These are phyloP conservation scores for Ahaetulla prasina DNA, from an alignment of 2,113 vertebrate species.

Conservation along the genomic window DNA sequence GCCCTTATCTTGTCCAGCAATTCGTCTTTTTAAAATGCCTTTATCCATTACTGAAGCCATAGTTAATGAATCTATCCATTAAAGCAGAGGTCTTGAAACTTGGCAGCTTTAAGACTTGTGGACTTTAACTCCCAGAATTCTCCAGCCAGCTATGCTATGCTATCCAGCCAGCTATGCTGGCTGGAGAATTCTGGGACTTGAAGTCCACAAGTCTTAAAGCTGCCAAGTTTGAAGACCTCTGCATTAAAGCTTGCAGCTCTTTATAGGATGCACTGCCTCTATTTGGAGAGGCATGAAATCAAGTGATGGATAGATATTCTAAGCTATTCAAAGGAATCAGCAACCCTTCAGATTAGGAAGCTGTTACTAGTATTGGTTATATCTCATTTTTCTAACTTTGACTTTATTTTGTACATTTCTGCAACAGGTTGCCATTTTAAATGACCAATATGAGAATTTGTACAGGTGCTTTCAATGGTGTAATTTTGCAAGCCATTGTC, in stretches of 20 bases:
- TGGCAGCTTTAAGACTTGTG: no score
- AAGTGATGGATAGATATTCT: not conserved
- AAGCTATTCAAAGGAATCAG: not conserved
- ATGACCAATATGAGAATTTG: not conserved
- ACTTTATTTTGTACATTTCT: not conserved
- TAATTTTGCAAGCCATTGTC: not conserved
- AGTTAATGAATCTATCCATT: not conserved
- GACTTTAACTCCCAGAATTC: no score
- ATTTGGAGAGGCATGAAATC: not conserved
- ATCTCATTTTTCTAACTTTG: not conserved
- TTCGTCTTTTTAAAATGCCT: not conserved
- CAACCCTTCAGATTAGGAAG: not conserved
- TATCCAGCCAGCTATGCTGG: no score
- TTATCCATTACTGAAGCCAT: not conserved
- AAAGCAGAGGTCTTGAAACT: no score
- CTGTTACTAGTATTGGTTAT: not conserved
- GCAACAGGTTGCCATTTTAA: not conserved
- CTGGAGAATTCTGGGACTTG: no score
- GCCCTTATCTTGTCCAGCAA: not conserved
- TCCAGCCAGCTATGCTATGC: no score
- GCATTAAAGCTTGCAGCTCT: not conserved
- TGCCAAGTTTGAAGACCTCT: no score
- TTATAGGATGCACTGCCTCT: not conserved
- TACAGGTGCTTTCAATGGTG: not conserved
- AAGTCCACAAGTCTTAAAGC: no score